A percentile compares a stretch with the other conserved stretches of the same genome.
Conservation (phyloP, 1,140 invertebrate genomes). For the Alviniconcha marisindica region DNA sequence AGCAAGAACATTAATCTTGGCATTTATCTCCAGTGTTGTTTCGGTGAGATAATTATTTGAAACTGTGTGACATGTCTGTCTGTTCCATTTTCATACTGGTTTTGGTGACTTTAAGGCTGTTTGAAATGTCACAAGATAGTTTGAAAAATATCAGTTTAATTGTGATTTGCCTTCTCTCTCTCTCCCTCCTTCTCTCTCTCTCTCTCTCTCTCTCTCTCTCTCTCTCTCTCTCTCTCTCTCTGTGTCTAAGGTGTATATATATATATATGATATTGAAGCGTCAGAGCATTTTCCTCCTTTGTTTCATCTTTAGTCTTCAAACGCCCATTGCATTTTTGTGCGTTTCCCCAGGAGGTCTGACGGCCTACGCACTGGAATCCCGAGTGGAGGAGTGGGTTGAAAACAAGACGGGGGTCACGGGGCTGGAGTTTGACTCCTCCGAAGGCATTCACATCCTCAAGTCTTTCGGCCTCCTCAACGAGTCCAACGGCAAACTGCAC, state of each 20-base stretch:
- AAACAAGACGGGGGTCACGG: conserved; percentile 56
- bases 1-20: too few relatives aligned
- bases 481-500: conserved; percentile 58
- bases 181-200: neutral
- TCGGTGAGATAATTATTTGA: too few relatives aligned
- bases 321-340: too few relatives aligned
- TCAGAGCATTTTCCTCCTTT: neutral
- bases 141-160: too few relatives aligned
- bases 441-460: conserved; percentile 65
- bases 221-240: neutral
- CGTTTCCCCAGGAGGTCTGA: conserved; percentile 60
- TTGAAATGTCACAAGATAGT: too few relatives aligned
- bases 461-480: conserved; percentile 63
- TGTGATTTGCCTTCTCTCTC: too few relatives aligned
- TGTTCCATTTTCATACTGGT: too few relatives aligned
- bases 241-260: neutral
- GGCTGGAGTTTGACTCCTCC: conserved; percentile 64
- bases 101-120: too few relatives aligned
- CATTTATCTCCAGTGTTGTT: too few relatives aligned
- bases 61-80: too few relatives aligned
- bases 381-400: conserved; percentile 67
- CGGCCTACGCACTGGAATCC: conserved; percentile 59
- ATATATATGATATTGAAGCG: neutral
- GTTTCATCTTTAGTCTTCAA: neutral
- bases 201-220: neutral